Base-by-base conservation (phyloP, 2,797 vertebrate species). In the Eptatretus atami region DNA sequence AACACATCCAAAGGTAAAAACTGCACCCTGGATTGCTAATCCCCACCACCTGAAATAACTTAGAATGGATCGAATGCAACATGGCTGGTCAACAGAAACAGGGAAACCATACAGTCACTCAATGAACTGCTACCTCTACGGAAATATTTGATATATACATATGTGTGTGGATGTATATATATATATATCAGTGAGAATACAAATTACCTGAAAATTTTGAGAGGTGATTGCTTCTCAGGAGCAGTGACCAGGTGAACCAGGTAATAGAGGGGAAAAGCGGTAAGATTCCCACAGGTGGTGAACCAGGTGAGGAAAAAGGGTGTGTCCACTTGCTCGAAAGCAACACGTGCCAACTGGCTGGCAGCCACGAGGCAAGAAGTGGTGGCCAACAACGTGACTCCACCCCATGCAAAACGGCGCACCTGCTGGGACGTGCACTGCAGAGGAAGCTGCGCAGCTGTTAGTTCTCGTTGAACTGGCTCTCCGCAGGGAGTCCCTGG, bases 281-380 rank as follows among this genome's bases (percentile, higher is more conserved):
- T 60, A 25, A 73, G 53, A 65, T 74, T 74, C 71, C 73, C 73
- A 60, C 66, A 65, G 52, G 69, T 69, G 66, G 71, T 70, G 69
- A 73, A 71, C 69, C 73, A 74, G 53, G 67, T 68, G 65, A 71
- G 68, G 63, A 74, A 72, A 66, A 73, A 72, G 1, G 73, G 71
- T 24, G 70, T 66, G 1, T 93, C 79, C 1, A 85, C 81, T 68
- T 76, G 77, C 71, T 76, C 77, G 71, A 96, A 82, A 72, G 85
- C 85, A 71, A 82, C 70, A 75, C 82, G 90, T 76, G 88, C 71
- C 12, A 57, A 65, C 63, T 72, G 67, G 13, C 71, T 73, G 2
- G 66, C 66, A 64, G 69, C 69, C 1, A 69, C 70, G 70, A 70
- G 72, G 12, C 68, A 63, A 8, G 66, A 64, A 4, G 73, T 70